A percentile compares a stretch with the other conserved stretches of the same genome.
Evolutionary conservation across 1,140 invertebrate species (phyloP).

Genomic region (roundworm (Caenorhabditis elegans)): WBcel235 BX284602.5:8904001-8904500

Average conservation of each 20-base stretch:
- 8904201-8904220: not conserved
- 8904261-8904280: not conserved
- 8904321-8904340: slow-evolving; percentile 29
- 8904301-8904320: not conserved
- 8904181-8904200: not conserved
- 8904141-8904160: not conserved
- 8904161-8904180: not conserved
- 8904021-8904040: not conserved
- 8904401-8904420: slow-evolving; percentile 13
- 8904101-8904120: slow-evolving; percentile 2
- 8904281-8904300: not conserved
- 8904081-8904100: not conserved
- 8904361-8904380: slow-evolving; percentile 27
- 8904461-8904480: not conserved
- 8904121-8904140: slow-evolving; percentile 5
- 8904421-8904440: not conserved
- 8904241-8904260: not conserved
- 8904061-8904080: not conserved
- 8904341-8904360: slow-evolving; percentile 29
- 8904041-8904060: not conserved
- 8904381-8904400: slow-evolving; percentile 12
- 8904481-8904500: slow-evolving; percentile 19
- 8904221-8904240: not conserved
- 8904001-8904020: not conserved
- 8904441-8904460: slow-evolving; percentile 9